Percentiles rank a stretch among this genome's conserved stretches.
These are phyloP conservation scores for Notarius quadriscutis DNA, from an alignment of 2,113 vertebrate species.

Conservation along the genomic window DNA sequence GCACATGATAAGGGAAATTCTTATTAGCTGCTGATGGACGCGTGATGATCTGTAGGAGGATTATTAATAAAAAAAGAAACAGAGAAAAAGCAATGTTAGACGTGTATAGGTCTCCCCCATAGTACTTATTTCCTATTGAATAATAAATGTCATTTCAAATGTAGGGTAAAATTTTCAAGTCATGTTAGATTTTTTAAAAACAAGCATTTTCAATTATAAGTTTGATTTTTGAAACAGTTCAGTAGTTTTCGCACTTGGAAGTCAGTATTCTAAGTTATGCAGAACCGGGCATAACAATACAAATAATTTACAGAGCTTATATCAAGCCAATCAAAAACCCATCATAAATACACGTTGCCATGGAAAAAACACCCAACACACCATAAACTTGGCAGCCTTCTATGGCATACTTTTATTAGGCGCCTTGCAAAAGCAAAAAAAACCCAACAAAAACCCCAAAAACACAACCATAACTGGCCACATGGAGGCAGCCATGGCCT, in stretches of 20 bases:
- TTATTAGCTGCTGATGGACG: conserved; percentile 91
- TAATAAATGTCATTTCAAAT: neutral
- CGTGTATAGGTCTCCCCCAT: neutral
- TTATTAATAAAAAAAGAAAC: conserved; percentile 4
- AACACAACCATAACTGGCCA: too few relatives aligned
- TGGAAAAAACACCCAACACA: neutral
- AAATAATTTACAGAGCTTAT: neutral
- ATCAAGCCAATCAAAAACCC: neutral
- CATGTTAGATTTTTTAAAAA: neutral
- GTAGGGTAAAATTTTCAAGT: neutral
- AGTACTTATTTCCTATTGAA: neutral
- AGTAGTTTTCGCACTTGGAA: neutral
- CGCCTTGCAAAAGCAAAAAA: neutral
- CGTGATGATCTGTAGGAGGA: conserved; percentile 78
- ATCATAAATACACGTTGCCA: neutral
- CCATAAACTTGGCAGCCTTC: neutral
- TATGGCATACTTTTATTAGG: too few relatives aligned
- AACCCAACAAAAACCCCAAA: neutral
- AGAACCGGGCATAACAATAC: neutral
- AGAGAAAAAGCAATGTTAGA: neutral
- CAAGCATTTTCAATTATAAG: neutral
- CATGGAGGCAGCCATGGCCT: too few relatives aligned
- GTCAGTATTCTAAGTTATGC: neutral
- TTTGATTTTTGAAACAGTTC: neutral
- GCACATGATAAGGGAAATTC: conserved; percentile 91